Percentiles rank a stretch among this genome's conserved stretches.
Conservation (phyloP, 2,797 vertebrate species). For the Sciurus vulgaris region DNA sequence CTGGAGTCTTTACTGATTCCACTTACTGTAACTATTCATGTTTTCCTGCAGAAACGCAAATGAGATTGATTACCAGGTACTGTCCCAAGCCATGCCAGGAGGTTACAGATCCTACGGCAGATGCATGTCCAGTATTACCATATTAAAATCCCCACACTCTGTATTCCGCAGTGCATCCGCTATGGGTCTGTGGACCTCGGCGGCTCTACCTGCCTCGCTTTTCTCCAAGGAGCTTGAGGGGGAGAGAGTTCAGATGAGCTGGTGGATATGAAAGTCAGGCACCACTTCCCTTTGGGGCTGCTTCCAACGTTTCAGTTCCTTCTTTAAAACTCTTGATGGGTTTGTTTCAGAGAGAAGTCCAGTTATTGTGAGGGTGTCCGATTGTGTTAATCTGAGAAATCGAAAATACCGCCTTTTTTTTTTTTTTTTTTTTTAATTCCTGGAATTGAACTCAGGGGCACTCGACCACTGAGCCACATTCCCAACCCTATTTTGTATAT, state of each 20-base stretch:
- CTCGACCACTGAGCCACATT: too few species aligned
- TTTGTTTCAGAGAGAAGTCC: slow-evolving; percentile 48
- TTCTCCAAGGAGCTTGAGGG: background rate
- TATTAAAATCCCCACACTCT: background rate
- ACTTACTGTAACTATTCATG: background rate
- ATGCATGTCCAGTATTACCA: background rate
- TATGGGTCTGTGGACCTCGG: accelerated
- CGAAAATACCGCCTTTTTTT: background rate
- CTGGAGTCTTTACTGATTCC: background rate
- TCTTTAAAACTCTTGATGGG: background rate
- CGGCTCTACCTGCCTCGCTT: background rate
- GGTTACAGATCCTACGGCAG: background rate
- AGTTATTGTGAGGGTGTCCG: background rate
- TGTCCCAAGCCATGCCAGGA: background rate
- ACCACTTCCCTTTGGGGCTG: slow-evolving; percentile 1
- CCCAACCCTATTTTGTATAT: too few species aligned
- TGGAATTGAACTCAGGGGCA: too few species aligned
- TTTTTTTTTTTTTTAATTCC: too few species aligned
- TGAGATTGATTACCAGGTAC: background rate
- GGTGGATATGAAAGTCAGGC: slow-evolving; percentile 29
- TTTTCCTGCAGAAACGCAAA: background rate
- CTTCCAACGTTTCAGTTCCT: slow-evolving; percentile 64
- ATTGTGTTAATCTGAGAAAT: slow-evolving; percentile 26
- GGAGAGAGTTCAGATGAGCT: background rate
- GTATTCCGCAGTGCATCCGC: background rate